Conservation (phyloP, 2,113 vertebrate species). For the Salvator merianae region DNA sequence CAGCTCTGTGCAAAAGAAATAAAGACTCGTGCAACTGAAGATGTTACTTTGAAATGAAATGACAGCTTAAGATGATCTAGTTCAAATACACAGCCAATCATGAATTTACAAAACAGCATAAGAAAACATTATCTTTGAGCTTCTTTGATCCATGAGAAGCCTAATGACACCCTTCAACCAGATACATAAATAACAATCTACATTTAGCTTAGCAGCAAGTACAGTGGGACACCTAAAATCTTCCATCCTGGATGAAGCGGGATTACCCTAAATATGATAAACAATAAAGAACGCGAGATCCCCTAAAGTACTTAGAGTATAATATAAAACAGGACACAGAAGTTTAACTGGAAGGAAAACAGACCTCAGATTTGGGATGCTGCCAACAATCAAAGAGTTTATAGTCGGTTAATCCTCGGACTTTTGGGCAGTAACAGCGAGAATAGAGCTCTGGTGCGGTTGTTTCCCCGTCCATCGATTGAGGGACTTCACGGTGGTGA, state of each 20-base stretch:
- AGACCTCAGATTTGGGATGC: background rate
- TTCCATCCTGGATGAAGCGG: background rate
- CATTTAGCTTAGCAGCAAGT: background rate
- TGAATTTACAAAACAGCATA: too few relatives aligned
- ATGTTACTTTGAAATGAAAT: too few relatives aligned
- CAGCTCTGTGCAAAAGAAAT: too few relatives aligned
- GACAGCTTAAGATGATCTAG: too few relatives aligned
- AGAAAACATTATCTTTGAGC: background rate
- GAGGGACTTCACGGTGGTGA: constrained; percentile 2
- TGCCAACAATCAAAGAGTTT: constrained; percentile 18
- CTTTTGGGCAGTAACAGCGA: background rate
- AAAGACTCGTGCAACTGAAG: too few relatives aligned
- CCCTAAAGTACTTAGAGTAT: background rate
- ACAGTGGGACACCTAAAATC: background rate
- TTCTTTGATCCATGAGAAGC: background rate
- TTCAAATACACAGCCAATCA: too few relatives aligned
- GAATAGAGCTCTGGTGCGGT: background rate
- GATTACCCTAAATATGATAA: background rate
- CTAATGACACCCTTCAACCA: background rate
- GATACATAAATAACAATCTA: background rate
- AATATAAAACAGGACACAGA: background rate
- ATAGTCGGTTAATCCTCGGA: background rate
- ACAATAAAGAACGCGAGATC: background rate
- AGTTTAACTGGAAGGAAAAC: background rate
- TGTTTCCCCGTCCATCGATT: background rate